Conservation (phyloP, 1,140 invertebrate genomes). For the Xylocopa sonorina region DNA sequence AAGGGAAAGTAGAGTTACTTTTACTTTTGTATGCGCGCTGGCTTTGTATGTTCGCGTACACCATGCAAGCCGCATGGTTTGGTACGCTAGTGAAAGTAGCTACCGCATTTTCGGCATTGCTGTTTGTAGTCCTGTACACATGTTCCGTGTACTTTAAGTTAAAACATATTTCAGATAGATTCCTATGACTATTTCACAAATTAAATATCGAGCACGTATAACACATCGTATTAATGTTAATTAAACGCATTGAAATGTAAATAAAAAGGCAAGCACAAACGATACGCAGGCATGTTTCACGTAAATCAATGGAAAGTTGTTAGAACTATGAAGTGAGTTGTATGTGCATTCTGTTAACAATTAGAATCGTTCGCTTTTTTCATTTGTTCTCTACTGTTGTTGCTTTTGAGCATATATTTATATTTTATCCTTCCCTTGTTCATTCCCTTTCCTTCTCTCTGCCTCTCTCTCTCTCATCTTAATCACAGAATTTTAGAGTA, state of each 20-base stretch:
- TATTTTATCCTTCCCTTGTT: no score
- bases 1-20: conserved; percentile 64
- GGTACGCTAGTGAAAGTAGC: conserved; percentile 24
- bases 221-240: background rate
- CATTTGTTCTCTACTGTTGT: no score
- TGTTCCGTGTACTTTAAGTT: background rate
- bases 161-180: background rate
- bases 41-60: background rate
- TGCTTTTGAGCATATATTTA: no score
- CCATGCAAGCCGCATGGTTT: background rate
- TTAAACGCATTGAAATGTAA: background rate
- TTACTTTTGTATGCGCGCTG: background rate
- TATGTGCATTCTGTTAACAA: background rate
- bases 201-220: background rate
- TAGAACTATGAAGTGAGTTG: conserved; percentile 6
- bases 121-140: background rate
- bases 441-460: no score
- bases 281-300: background rate
- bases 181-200: background rate
- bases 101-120: conserved; percentile 29
- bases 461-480: no score
- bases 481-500: no score
- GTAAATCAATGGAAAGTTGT: background rate
- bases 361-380: no score
- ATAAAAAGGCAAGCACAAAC: background rate